Percentiles rank a stretch among this genome's conserved stretches.
Conservation (phyloP, 2,797 vertebrate genomes). For the Buceros bicornis region DNA sequence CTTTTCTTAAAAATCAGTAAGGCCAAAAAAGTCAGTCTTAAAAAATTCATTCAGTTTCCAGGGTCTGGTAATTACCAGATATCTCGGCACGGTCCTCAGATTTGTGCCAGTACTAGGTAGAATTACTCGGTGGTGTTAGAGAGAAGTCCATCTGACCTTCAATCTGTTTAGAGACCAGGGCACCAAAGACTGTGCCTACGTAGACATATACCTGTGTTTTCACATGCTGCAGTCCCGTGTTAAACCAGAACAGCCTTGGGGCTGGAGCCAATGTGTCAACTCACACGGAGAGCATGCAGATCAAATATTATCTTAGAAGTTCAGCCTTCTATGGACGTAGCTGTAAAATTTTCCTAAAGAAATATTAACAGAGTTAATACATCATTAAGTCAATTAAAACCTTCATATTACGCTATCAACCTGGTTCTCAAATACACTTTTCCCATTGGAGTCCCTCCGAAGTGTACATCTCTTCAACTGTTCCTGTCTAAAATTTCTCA, state of each 20-base stretch:
- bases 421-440: background rate
- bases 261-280: background rate
- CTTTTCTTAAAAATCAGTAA: background rate
- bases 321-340: background rate
- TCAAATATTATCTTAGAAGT: background rate
- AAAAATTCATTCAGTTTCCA: background rate
- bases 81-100: background rate
- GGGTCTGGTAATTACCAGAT: background rate
- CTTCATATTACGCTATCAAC: background rate
- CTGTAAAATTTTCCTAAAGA: background rate
- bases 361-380: background rate
- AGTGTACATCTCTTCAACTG: background rate
- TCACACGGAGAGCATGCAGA: background rate
- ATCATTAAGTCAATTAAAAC: background rate
- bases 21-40: background rate
- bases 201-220: background rate
- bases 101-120: background rate
- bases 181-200: background rate
- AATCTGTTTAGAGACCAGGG: background rate
- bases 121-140: background rate
- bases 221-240: background rate
- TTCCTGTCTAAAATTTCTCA: background rate
- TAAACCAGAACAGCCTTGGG: background rate
- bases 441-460: background rate
- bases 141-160: background rate